Evolutionary conservation across 2,797 vertebrate species (phyloP), one percentile per base, ranked within the genome.

Genomic region (Syngnathus rostellatus): DNA sequence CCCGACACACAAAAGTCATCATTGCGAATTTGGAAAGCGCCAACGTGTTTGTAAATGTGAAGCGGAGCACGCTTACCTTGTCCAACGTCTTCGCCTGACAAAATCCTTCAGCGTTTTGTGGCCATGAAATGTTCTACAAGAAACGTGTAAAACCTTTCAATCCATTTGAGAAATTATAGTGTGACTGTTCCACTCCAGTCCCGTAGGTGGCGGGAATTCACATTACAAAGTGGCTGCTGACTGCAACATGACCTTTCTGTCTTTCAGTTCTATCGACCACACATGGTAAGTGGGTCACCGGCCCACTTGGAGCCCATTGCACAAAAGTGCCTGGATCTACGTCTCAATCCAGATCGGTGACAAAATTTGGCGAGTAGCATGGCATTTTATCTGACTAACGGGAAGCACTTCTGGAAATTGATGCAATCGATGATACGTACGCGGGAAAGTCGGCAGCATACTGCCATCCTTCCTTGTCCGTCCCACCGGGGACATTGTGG

Each of bases 21-120:
- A 67, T 1, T 0, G 10, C 1, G 11, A 12, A 61, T 43, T 5
- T 43, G 40, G 14, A 55, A 55, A 55, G 5, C n/a, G 2, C 5
- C 57, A 10, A 59, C 2, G 4, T 11, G 63, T 71, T 70, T 17
- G 60, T 39, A 8, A 8, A 5, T 21, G 59, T 39, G 12, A 6
- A 37, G 17, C 53, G 0, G 53, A 10, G 23, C 23, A 25, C 11
- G 6, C 63, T 17, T 85, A 98, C 97, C 96, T 95, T 40, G 90
- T 90, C 97, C 97, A 99, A 81, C 95, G 86, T 72, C 94, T 90
- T 72, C 96, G 91, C 68, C 97, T 85, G 11, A 99, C 97, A 72
- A 99, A 99, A 77, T 99, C 97, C 83, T 98, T 99, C 83, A 99
- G 92, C 70, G 96, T 98, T 90, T 99, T 99, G 85, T 96, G 92